Evolutionary conservation across 1,140 invertebrate species (phyloP).

Genomic region (Dufourea novaeangliae): DNA sequence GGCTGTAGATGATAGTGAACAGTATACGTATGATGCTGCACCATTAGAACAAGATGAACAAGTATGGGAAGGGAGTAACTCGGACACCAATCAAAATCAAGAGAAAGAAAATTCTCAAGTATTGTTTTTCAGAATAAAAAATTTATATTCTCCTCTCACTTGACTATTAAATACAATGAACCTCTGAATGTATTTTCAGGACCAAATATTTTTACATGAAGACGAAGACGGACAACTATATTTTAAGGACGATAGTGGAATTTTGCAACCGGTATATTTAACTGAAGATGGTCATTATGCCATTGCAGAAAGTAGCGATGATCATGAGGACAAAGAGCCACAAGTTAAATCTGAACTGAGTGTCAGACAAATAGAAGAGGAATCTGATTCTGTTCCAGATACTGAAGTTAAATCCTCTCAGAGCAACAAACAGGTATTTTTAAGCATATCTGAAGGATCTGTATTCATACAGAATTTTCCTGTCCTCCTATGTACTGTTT

Average conservation of each 20-base stretch:
- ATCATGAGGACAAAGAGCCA: constrained; percentile 69
- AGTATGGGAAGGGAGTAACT: constrained; percentile 70
- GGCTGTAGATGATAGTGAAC: constrained; percentile 69
- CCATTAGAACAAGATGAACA: constrained; percentile 71
- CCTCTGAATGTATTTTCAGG: constrained; percentile 58
- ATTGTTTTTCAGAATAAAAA: constrained; percentile 24
- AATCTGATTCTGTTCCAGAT: constrained; percentile 69
- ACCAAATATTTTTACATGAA: constrained; percentile 79
- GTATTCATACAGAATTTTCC: background rate
- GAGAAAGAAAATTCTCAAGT: constrained; percentile 75
- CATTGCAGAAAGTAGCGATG: constrained; percentile 73
- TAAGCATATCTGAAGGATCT: background rate
- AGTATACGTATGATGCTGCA: constrained; percentile 73
- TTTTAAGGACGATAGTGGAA: constrained; percentile 78
- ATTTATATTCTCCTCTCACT: constrained; percentile 4
- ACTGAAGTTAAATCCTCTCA: constrained; percentile 60
- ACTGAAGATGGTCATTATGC: constrained; percentile 80
- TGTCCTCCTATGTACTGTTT: constrained; percentile 11
- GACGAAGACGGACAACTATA: constrained; percentile 80
- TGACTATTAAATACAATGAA: background rate
- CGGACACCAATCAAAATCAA: constrained; percentile 61
- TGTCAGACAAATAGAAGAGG: constrained; percentile 63
- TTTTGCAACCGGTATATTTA: constrained; percentile 77
- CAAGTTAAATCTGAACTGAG: constrained; percentile 60
- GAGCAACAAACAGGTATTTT: constrained; percentile 67